These are phyloP conservation scores for Heteromyza rotundicornis DNA, from an alignment of 2,888 invertebrate species.

Conservation along the genomic window DNA sequence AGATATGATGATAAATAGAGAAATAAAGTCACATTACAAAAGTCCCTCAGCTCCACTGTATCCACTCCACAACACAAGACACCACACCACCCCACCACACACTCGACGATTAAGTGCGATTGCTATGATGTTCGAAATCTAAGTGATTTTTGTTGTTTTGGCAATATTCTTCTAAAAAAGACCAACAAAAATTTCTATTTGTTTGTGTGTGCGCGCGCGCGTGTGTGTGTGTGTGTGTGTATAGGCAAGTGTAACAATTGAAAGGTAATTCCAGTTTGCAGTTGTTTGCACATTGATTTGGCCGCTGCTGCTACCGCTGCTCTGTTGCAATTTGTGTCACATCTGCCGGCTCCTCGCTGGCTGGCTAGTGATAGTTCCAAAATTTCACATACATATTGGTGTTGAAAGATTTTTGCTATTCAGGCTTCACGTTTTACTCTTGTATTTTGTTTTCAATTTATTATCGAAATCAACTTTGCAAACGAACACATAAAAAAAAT, in stretches of 20 bases:
- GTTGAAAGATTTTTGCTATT: too few relatives aligned
- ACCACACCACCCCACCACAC: background rate
- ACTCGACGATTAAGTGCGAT: background rate
- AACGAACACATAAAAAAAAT: too few relatives aligned
- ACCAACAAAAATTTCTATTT: slow-evolving; percentile 14
- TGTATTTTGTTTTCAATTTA: background rate
- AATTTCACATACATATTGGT: too few relatives aligned
- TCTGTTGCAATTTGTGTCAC: slow-evolving; percentile 4
- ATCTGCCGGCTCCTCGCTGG: too few relatives aligned
- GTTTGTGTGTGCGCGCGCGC: slow-evolving; percentile 20
- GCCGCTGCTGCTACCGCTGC: slow-evolving; percentile 9
- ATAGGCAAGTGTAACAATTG: slow-evolving; percentile 6
- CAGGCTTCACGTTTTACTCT: background rate
- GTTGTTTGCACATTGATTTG: slow-evolving; percentile 5
- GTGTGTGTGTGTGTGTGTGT: slow-evolving; percentile 5
- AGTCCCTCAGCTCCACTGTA: background rate
- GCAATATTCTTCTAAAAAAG: background rate
- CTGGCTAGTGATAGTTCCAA: too few relatives aligned
- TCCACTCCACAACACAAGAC: background rate
- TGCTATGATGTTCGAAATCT: background rate
- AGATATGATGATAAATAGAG: slow-evolving; percentile 40
- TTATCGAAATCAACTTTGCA: background rate
- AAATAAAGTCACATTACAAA: slow-evolving; percentile 42
- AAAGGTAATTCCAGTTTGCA: slow-evolving; percentile 9
- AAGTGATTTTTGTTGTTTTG: background rate